These are phyloP conservation scores for Podarcis raffonei DNA, from an alignment of 2,113 vertebrate genomes.

Conservation along the genomic window DNA sequence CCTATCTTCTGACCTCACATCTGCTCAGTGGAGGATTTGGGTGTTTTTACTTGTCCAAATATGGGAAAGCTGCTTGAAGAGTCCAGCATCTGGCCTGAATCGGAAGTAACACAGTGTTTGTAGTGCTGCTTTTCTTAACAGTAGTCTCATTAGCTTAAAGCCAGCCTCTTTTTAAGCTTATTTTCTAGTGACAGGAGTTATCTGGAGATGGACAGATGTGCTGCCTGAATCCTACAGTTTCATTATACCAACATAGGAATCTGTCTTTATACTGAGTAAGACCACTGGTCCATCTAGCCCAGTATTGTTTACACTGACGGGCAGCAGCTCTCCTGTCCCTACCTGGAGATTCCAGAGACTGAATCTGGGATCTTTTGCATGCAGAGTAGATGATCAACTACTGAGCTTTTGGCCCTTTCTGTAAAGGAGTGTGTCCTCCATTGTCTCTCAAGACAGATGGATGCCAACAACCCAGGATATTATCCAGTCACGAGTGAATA, in stretches of 20 bases:
- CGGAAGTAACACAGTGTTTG: slow-evolving; percentile 39
- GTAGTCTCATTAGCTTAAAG: neutral
- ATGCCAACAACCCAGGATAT: neutral
- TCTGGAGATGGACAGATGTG: slow-evolving; percentile 12
- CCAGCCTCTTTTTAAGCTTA: neutral
- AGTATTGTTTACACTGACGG: too few species aligned
- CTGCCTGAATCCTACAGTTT: neutral
- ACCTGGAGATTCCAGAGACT: too few species aligned
- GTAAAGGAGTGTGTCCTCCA: too few species aligned
- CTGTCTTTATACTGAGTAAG: too few species aligned
- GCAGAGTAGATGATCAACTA: too few species aligned
- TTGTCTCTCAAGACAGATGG: too few species aligned
- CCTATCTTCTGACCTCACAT: slow-evolving; percentile 43
- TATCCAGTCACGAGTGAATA: neutral
- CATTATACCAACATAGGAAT: neutral
- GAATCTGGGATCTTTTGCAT: too few species aligned
- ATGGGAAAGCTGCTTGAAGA: slow-evolving; percentile 57
- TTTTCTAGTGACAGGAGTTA: slow-evolving; percentile 3
- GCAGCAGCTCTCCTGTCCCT: too few species aligned
- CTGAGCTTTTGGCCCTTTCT: too few species aligned
- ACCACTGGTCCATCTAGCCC: too few species aligned
- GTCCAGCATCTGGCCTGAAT: slow-evolving; percentile 37
- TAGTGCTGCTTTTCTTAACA: neutral
- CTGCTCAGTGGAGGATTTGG: slow-evolving; percentile 22
- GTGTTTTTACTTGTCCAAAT: slow-evolving; percentile 57